Base-by-base conservation (phyloP, 2,888 invertebrate genomes). In the Cinara cedri region DNA sequence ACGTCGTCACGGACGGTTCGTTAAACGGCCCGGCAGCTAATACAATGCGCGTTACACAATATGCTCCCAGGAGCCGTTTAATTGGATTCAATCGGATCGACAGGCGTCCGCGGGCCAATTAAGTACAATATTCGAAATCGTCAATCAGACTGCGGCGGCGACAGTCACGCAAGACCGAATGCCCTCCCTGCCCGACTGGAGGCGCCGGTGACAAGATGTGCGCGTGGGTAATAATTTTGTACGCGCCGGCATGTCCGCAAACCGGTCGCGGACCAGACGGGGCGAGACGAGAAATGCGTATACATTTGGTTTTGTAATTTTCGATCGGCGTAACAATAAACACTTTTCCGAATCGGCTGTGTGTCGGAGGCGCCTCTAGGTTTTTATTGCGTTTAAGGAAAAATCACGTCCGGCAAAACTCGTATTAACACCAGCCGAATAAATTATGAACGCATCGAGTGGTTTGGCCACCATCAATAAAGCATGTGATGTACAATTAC, bases 111-210 rank as follows among this genome's bases (percentile, higher is more conserved):
- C 16, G 68, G 34, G 19, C 49, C 57, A 68, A 68, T 76, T 76
- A 76, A 76, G 57, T 26, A 60, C 68, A 76, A 76, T 76, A 76
- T 76, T 76, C 55, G 68, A 60, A 76, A 76, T 76, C 76, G 76
- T 76, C 76, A 76, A 76, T 76, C 76, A 76, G 76, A 68, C 76
- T 68, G 51, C 75, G 65, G 54, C 46, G 46, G 51, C 75, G 65
- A 42, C 46, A 26, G 76, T 76, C 57, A 49, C 76, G 19, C 55
- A 57, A 16, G 68, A 60, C 76, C 26, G 55, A 65, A n/a, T 55
- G 34, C 6, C 34, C 3, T 34, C 34, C 34, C 34, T 6, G 6
- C n/a, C 13, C 62, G 14, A 19, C 49, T 19, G 49, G 57, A 57
- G 65, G 49, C 63, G 51, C 57, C 34, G 21, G 68, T 3, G 3